Percentiles rank a stretch among this genome's conserved stretches.
phyloP scores from a whole-genome alignment of 2,797 vertebrate genomes.

The Alectoris magna region DNA sequence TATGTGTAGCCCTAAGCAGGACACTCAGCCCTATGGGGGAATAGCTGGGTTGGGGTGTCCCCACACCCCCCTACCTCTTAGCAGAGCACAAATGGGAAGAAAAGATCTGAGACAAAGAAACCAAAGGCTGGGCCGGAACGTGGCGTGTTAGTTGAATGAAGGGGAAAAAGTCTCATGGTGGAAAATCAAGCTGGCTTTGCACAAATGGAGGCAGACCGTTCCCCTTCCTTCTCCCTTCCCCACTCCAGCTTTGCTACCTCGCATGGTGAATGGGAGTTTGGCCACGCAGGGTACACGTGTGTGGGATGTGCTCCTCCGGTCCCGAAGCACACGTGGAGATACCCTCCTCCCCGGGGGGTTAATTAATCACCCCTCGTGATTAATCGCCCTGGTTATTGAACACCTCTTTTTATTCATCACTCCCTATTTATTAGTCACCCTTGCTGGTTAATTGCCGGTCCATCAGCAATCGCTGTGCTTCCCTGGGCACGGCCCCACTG shows the following conservation, averaged over 20 bases:
- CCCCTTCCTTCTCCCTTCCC: background rate
- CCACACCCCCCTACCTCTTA: background rate
- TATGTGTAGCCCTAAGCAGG: background rate
- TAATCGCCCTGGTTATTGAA: background rate
- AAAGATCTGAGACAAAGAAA: slow-evolving; percentile 63
- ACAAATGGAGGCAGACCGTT: background rate
- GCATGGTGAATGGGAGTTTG: background rate
- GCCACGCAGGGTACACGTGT: accelerated
- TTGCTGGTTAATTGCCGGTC: background rate
- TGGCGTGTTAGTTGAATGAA: background rate
- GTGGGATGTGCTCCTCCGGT: background rate
- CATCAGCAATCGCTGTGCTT: background rate
- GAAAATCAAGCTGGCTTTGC: background rate
- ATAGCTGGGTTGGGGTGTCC: too few species aligned
- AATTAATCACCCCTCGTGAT: background rate
- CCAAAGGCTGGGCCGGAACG: slow-evolving; percentile 47
- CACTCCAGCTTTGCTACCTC: background rate
- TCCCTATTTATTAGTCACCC: background rate
- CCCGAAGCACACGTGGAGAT: too few species aligned
- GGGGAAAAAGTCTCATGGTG: background rate
- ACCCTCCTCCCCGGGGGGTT: background rate
- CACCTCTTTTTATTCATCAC: accelerated
- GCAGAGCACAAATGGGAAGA: background rate
- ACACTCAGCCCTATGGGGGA: background rate
- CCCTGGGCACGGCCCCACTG: accelerated